A percentile compares a stretch with the other conserved stretches of the same genome.
Evolutionary conservation across 2,113 vertebrate species (phyloP).

Genomic region (Rhegmatorhina hoffmannsi): DNA sequence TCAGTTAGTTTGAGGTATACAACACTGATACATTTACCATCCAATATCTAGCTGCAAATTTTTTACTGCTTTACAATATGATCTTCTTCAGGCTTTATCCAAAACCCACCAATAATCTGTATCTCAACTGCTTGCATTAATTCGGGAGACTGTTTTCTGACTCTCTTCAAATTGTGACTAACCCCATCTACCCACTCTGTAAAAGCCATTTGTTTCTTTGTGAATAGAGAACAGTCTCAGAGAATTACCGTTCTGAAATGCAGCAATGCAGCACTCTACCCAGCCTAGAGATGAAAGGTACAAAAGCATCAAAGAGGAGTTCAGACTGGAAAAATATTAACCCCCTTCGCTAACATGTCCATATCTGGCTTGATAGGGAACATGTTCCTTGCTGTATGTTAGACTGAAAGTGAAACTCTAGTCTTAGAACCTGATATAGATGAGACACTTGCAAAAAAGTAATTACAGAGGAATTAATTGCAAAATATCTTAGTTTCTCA

Average conservation of each 20-base stretch:
- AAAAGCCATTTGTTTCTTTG: neutral
- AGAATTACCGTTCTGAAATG: constrained; percentile 3
- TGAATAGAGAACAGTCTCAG: neutral
- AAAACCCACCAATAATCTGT: neutral
- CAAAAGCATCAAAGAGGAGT: neutral
- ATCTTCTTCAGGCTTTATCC: neutral
- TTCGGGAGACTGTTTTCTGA: neutral
- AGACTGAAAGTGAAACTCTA: neutral
- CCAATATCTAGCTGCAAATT: neutral
- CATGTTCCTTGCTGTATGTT: neutral
- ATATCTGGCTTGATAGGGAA: neutral
- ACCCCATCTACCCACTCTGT: neutral
- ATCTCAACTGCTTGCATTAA: neutral
- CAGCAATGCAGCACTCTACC: neutral
- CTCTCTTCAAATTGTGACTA: neutral
- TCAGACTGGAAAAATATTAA: neutral
- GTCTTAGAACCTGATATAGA: neutral
- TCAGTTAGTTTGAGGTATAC: neutral
- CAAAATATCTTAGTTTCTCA: neutral
- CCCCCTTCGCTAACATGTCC: neutral
- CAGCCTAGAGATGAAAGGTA: neutral
- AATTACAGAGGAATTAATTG: neutral
- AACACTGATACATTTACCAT: neutral
- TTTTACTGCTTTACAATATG: neutral
- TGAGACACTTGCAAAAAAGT: neutral